A percentile compares a stretch with the other conserved stretches of the same genome.
Evolutionary conservation across 2,113 vertebrate species (phyloP).

Genomic region (Syrrhaptes paradoxus): DNA sequence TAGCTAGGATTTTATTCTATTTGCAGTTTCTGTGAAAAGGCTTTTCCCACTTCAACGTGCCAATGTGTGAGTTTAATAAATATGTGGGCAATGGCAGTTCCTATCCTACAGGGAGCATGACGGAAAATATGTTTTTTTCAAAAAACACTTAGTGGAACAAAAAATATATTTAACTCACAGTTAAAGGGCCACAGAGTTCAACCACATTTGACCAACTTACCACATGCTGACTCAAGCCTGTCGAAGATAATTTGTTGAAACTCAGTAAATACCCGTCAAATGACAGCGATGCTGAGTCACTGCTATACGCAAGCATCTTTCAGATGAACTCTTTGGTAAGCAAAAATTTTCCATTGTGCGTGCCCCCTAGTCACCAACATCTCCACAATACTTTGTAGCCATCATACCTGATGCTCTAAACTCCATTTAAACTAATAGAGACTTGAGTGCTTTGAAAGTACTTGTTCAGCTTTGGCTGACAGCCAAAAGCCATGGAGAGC

Average conservation of each 20-base stretch:
- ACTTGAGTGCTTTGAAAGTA: neutral
- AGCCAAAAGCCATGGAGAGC: neutral
- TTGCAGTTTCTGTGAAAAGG: neutral
- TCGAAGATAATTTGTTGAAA: neutral
- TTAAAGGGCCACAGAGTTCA: neutral
- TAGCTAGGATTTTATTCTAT: neutral
- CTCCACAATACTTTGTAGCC: neutral
- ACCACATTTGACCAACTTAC: neutral
- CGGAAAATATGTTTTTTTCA: neutral
- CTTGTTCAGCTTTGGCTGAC: neutral
- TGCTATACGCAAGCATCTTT: neutral
- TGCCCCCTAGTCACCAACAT: neutral
- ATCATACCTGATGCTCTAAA: neutral
- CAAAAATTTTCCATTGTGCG: neutral
- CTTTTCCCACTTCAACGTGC: neutral
- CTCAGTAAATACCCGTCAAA: neutral
- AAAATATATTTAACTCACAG: neutral
- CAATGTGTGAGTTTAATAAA: neutral
- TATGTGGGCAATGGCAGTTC: neutral
- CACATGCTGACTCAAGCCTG: neutral
- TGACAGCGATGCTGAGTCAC: neutral
- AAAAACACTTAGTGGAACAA: neutral
- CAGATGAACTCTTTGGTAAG: neutral
- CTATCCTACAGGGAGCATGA: neutral
- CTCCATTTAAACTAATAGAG: neutral